A percentile compares a stretch with the other conserved stretches of the same genome.
Conservation (phyloP, 2,113 vertebrate genomes). For the Salvelinus alpinus region DNA sequence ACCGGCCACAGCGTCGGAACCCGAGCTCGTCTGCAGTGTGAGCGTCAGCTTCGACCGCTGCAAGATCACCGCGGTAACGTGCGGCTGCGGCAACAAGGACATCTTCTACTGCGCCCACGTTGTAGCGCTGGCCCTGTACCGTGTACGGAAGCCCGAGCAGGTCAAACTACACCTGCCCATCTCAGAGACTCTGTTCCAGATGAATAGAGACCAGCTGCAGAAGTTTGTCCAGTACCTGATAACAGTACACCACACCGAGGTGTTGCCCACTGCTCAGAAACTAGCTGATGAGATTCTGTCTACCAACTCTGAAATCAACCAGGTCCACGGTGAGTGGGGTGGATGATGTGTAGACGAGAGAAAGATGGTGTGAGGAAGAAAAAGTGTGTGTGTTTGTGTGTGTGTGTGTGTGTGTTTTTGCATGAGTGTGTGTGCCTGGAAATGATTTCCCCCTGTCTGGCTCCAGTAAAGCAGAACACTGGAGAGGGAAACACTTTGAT, state of each 20-base stretch:
- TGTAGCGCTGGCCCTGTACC: conserved; percentile 87
- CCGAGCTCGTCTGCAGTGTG: conserved; percentile 88
- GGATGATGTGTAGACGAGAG: no score
- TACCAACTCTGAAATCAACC: conserved; percentile 91
- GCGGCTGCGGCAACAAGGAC: conserved; percentile 92
- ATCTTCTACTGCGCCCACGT: conserved; percentile 92
- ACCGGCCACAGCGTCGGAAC: conserved; percentile 82
- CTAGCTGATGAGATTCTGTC: conserved; percentile 90
- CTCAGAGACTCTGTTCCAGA: conserved; percentile 92
- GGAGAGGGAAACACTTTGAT: no score
- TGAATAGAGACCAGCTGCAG: conserved; percentile 90
- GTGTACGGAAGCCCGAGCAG: conserved; percentile 88
- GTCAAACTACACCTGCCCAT: conserved; percentile 92
- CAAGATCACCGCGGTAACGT: conserved; percentile 94
- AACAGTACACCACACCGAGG: conserved; percentile 89
- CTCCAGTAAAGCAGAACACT: no score
- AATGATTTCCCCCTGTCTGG: no score
- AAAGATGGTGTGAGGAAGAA: no score
- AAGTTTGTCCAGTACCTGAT: conserved; percentile 95
- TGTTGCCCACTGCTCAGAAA: conserved; percentile 89
- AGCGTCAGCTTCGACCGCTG: conserved; percentile 94
- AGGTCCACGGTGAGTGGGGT: conserved; percentile 83
- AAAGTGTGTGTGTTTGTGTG: neutral
- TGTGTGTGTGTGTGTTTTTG: no score
- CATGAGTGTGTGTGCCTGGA: no score